Conservation (phyloP, 2,113 vertebrate species). For the Romanogobio albipinnatus region DNA sequence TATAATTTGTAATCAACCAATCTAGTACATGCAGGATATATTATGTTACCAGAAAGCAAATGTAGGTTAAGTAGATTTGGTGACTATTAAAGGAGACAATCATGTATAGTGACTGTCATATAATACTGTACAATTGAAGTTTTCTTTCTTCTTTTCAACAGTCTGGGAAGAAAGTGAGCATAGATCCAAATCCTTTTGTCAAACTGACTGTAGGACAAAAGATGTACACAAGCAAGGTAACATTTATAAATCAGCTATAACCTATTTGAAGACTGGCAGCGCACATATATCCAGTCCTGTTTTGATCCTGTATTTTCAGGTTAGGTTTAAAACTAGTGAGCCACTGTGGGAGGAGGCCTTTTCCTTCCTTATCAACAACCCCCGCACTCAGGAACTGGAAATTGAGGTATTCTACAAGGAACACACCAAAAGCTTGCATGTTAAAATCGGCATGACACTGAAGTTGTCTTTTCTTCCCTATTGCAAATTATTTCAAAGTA, state of each 20-base stretch:
- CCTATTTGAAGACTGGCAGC: neutral
- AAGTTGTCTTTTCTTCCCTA: no score
- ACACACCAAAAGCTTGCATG: neutral
- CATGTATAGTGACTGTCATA: neutral
- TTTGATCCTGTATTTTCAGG: slow-evolving; percentile 70
- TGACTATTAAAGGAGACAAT: neutral
- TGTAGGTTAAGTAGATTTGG: neutral
- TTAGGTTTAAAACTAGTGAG: slow-evolving; percentile 92
- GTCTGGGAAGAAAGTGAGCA: slow-evolving; percentile 92
- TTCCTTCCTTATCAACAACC: slow-evolving; percentile 94
- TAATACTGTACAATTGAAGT: neutral
- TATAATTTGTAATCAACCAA: neutral
- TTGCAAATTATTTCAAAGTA: no score
- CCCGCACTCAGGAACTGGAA: slow-evolving; percentile 89
- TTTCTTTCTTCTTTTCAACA: slow-evolving; percentile 57
- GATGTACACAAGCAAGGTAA: slow-evolving; percentile 93
- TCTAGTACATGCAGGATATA: neutral
- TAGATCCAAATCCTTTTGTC: slow-evolving; percentile 89
- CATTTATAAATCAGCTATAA: slow-evolving; percentile 42
- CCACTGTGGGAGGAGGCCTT: slow-evolving; percentile 97
- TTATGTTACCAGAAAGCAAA: neutral
- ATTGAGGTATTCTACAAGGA: slow-evolving; percentile 82
- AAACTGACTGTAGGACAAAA: slow-evolving; percentile 90
- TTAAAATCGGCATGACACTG: neutral
- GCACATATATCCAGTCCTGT: neutral